Conservation (phyloP, 1,140 invertebrate genomes). For the Drosophila ambigua region DNA sequence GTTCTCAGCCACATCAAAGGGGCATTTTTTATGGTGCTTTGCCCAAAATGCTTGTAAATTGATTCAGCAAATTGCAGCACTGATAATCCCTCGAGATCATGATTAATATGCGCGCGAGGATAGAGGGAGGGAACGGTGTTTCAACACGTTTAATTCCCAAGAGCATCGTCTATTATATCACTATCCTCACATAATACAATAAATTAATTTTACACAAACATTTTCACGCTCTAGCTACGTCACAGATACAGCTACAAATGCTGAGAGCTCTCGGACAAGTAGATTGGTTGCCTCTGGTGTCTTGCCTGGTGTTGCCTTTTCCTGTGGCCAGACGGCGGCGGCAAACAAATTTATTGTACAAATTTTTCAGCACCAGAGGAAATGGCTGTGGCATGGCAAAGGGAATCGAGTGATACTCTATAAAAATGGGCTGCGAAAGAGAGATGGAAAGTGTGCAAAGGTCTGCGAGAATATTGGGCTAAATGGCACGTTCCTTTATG, state of each 20-base stretch:
- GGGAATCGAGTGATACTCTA: slow-evolving; percentile 2
- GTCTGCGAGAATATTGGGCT: too few species aligned
- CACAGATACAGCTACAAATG: slow-evolving; percentile 29
- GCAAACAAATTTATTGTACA: slow-evolving; percentile 35
- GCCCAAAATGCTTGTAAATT: slow-evolving; percentile 27
- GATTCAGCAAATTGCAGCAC: slow-evolving; percentile 56
- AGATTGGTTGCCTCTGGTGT: background rate
- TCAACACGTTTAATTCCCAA: slow-evolving; percentile 57
- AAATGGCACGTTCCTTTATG: too few species aligned
- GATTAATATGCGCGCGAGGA: slow-evolving; percentile 35
- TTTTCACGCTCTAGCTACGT: slow-evolving; percentile 40
- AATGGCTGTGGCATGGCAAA: background rate
- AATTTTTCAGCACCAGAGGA: slow-evolving; percentile 2
- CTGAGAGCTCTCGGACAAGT: background rate
- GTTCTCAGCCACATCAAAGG: slow-evolving; percentile 4
- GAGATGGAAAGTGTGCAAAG: too few species aligned
- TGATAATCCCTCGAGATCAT: slow-evolving; percentile 30
- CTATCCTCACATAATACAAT: slow-evolving; percentile 75
- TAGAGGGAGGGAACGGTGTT: slow-evolving; percentile 40
- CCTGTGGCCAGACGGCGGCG: slow-evolving; percentile 15
- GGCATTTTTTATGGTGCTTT: slow-evolving; percentile 9
- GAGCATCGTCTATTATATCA: slow-evolving; percentile 59
- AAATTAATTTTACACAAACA: slow-evolving; percentile 72
- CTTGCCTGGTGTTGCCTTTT: slow-evolving; percentile 2
- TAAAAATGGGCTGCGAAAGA: too few species aligned